Conservation (phyloP, 2,113 vertebrate genomes). For the Buteo buteo region DNA sequence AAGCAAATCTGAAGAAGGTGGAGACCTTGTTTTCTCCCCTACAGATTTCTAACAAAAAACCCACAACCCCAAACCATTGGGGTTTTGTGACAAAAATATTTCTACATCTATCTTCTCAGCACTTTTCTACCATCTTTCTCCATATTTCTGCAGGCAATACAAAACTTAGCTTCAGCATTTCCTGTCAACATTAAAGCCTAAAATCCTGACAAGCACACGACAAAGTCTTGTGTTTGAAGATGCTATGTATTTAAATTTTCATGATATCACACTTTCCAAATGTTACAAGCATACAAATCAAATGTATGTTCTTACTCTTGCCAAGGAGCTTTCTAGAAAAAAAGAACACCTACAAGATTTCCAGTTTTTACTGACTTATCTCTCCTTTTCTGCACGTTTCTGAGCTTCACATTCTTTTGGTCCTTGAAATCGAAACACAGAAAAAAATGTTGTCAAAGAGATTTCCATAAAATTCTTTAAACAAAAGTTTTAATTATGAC, state of each 20-base stretch:
- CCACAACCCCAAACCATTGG: neutral
- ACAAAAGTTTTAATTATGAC: neutral
- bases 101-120: neutral
- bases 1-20: neutral
- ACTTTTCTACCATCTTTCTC: neutral
- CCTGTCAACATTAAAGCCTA: conserved; percentile 32
- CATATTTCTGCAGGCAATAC: conserved; percentile 20
- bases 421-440: neutral
- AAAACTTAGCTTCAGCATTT: conserved; percentile 44
- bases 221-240: conserved; percentile 36
- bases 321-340: conserved; percentile 5
- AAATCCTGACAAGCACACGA: conserved; percentile 52
- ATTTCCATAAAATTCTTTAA: neutral
- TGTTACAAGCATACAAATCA: conserved; percentile 43
- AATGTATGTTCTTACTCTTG: neutral
- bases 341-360: neutral
- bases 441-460: neutral
- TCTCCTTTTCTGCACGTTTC: neutral
- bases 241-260: conserved; percentile 55
- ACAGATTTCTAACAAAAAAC: neutral
- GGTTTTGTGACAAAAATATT: neutral
- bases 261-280: conserved; percentile 53
- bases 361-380: neutral
- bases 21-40: neutral
- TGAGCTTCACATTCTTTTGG: neutral